A percentile compares a stretch with the other conserved stretches of the same genome.
phyloP scores from a whole-genome alignment of 2,888 invertebrate species.

The Gibbula magus region DNA sequence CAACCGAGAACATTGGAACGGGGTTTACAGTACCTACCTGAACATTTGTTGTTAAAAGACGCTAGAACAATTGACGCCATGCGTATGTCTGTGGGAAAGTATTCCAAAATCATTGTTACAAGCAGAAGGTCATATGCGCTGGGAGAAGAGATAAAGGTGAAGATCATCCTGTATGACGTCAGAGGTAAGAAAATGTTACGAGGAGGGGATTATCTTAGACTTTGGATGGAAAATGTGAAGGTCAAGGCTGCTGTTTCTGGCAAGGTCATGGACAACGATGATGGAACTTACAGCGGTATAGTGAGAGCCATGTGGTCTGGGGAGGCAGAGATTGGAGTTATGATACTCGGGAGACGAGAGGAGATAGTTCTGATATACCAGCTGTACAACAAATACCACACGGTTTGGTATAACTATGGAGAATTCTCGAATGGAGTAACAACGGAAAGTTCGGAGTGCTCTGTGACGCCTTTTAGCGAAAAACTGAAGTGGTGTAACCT shows the following conservation, averaged over 20 bases:
- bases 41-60: too few species aligned
- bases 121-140: too few species aligned
- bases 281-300: background rate
- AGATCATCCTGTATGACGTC: background rate
- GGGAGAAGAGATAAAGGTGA: too few species aligned
- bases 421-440: background rate
- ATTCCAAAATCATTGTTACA: too few species aligned
- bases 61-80: too few species aligned
- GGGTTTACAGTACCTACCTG: too few species aligned
- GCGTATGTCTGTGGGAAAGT: too few species aligned
- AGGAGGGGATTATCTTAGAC: background rate
- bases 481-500: background rate
- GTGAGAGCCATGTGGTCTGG: background rate
- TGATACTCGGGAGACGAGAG: background rate
- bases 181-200: background rate
- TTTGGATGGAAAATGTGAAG: background rate
- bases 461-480: background rate
- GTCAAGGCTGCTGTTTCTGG: background rate
- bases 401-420: background rate
- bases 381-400: background rate
- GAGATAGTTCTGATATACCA: background rate
- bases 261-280: background rate
- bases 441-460: background rate
- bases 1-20: too few species aligned
- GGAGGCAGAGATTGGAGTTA: background rate